phyloP scores from a whole-genome alignment of 1,140 invertebrate genomes.

The Drosophila bipectinata region DNA sequence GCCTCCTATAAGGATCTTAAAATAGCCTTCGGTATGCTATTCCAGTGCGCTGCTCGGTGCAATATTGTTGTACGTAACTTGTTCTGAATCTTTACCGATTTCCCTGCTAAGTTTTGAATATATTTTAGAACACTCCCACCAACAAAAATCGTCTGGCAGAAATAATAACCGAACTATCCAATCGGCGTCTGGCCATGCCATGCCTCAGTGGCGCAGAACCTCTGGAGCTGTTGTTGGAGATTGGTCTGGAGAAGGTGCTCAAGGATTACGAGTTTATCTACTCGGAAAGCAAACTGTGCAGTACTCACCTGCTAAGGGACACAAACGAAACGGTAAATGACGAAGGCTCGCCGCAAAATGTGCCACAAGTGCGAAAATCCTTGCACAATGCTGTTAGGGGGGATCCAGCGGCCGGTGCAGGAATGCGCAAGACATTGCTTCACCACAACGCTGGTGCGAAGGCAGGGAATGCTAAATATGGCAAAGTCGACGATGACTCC shows the following conservation, averaged over 20 bases:
- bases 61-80: constrained; percentile 73
- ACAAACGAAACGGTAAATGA: constrained; percentile 11
- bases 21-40: constrained; percentile 70
- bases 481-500: constrained; percentile 40
- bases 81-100: not conserved
- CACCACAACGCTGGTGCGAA: constrained; percentile 50
- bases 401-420: constrained; percentile 26
- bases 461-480: constrained; percentile 45
- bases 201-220: constrained; percentile 77
- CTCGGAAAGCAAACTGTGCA: constrained; percentile 78
- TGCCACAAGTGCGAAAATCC: constrained; percentile 78
- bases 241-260: constrained; percentile 77
- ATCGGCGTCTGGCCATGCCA: constrained; percentile 77
- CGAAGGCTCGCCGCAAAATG: constrained; percentile 25
- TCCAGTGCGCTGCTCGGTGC: constrained; percentile 76
- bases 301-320: constrained; percentile 55
- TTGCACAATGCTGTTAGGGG: constrained; percentile 68
- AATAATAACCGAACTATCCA: constrained; percentile 77
- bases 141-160: constrained; percentile 81
- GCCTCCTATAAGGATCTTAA: constrained; percentile 76
- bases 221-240: constrained; percentile 79
- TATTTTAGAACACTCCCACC: constrained; percentile 74
- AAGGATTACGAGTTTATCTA: constrained; percentile 83
- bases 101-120: not conserved
- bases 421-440: constrained; percentile 70